Conservation (phyloP, 2,888 invertebrate genomes). For the Crematogaster levior region DNA sequence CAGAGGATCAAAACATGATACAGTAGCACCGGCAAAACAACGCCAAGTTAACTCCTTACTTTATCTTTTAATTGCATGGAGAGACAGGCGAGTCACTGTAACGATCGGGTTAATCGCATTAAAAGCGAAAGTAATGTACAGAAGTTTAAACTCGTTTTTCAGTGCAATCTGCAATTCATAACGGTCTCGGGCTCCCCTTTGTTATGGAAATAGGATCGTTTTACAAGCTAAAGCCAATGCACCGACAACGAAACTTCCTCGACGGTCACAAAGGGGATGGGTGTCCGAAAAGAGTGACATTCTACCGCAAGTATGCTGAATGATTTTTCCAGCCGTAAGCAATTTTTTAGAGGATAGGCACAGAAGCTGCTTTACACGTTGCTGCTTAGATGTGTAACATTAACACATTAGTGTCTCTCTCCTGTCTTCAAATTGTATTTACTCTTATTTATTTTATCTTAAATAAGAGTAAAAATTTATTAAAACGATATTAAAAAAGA, state of each 20-base stretch:
- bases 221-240: constrained; percentile 56
- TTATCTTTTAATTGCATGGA: constrained; percentile 47
- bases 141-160: constrained; percentile 55
- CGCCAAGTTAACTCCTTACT: constrained; percentile 33
- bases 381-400: neutral
- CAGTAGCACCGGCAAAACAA: constrained; percentile 21
- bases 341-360: constrained; percentile 16
- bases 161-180: constrained; percentile 58
- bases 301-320: constrained; percentile 23
- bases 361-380: neutral
- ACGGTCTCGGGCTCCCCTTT: constrained; percentile 44
- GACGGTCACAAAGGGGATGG: constrained; percentile 26
- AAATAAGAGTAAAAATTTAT: neutral
- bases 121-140: constrained; percentile 51
- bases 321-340: constrained; percentile 24
- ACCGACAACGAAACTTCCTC: constrained; percentile 39
- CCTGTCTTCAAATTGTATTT: neutral
- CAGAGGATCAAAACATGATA: constrained; percentile 27
- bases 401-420: neutral
- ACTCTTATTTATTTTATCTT: neutral
- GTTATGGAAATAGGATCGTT: constrained; percentile 52
- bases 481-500: neutral
- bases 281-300: constrained; percentile 15
- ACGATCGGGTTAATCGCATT: constrained; percentile 50
- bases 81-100: constrained; percentile 41